Evolutionary conservation across 2,888 invertebrate genomes (phyloP).

Genomic region (Volucella inanis): DNA sequence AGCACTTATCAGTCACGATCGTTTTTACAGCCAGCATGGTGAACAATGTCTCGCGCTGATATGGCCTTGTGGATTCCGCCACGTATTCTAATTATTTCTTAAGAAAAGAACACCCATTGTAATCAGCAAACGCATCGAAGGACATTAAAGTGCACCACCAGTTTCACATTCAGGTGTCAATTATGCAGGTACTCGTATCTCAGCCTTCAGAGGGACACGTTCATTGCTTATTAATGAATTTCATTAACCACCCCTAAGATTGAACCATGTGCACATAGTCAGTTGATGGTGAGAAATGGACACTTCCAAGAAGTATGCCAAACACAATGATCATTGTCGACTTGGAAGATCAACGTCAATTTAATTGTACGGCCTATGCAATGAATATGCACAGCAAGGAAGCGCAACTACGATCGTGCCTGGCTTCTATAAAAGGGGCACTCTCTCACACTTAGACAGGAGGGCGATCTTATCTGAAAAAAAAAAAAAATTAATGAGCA

Average conservation of each 20-base stretch:
- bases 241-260: slow-evolving; percentile 52
- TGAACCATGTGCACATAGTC: slow-evolving; percentile 22
- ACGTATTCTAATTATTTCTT: slow-evolving; percentile 38
- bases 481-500: slow-evolving; percentile 46
- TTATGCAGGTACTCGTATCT: slow-evolving; percentile 38
- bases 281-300: slow-evolving; percentile 39
- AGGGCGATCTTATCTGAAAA: slow-evolving; percentile 64
- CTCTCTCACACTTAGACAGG: slow-evolving; percentile 45
- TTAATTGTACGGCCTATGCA: slow-evolving; percentile 16
- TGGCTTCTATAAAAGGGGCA: slow-evolving; percentile 29
- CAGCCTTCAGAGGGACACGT: slow-evolving; percentile 43
- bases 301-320: slow-evolving; percentile 58
- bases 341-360: slow-evolving; percentile 34
- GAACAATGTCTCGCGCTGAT: not conserved
- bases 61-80: slow-evolving; percentile 67
- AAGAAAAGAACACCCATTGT: slow-evolving; percentile 60
- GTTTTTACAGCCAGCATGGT: slow-evolving; percentile 16
- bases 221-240: slow-evolving; percentile 65
- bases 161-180: slow-evolving; percentile 55
- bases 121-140: slow-evolving; percentile 23
- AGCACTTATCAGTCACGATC: slow-evolving; percentile 37
- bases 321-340: slow-evolving; percentile 57
- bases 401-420: slow-evolving; percentile 35
- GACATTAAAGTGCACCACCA: slow-evolving; percentile 11
- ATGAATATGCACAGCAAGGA: slow-evolving; percentile 32